Conservation (phyloP, 2,113 vertebrate species). For the Typhlomys cinereus region DNA sequence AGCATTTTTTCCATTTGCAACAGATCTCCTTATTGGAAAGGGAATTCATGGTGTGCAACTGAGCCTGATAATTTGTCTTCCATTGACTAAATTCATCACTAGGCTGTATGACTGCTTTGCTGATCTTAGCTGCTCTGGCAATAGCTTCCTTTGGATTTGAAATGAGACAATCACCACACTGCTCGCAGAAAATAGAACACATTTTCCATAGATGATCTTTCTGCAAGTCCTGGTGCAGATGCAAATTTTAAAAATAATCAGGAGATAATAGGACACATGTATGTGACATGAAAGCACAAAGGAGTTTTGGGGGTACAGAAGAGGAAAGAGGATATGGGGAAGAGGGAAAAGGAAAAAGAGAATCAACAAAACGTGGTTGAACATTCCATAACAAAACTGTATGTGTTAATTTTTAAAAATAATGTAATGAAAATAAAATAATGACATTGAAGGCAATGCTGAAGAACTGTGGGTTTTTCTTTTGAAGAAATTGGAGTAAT, state of each 20-base stretch:
- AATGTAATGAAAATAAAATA: neutral
- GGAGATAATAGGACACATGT: neutral
- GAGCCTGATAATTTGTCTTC: conserved; percentile 25
- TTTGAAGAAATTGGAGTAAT: neutral
- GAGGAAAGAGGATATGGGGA: too few species aligned
- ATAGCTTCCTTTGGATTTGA: neutral
- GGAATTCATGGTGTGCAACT: neutral
- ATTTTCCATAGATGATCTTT: conserved; percentile 30
- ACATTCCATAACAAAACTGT: neutral
- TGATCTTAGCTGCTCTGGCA: conserved; percentile 35
- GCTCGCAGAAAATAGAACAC: neutral
- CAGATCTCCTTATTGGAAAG: neutral
- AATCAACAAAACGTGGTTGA: too few species aligned
- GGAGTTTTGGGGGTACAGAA: neutral
- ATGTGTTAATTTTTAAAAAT: neutral
- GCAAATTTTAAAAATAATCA: neutral
- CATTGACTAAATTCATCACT: neutral
- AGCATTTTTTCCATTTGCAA: conserved; percentile 35
- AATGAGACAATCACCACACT: conserved; percentile 42
- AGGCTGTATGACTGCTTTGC: neutral
- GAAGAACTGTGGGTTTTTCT: neutral
- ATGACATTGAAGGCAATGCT: neutral
- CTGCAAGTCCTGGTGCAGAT: neutral
- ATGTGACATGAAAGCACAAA: neutral
- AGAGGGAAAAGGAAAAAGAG: too few species aligned